A percentile compares a stretch with the other conserved stretches of the same genome.
Evolutionary conservation across 1,140 invertebrate genomes (phyloP).

Genomic region (Anthonomus grandis): DNA sequence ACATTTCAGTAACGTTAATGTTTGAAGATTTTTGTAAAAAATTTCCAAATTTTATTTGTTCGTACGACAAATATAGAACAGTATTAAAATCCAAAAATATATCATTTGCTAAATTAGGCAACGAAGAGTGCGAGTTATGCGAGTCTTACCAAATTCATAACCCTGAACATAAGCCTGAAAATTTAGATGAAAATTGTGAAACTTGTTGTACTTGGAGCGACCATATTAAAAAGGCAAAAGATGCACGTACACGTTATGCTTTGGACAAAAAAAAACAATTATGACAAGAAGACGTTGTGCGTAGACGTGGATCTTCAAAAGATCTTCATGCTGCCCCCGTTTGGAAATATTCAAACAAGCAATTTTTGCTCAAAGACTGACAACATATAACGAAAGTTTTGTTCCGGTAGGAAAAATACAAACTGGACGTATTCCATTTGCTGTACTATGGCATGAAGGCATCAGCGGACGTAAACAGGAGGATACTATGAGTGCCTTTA

Average conservation of each 20-base stretch:
- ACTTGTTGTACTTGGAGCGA: neutral
- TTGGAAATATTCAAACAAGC: conserved; percentile 4
- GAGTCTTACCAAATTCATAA: conserved; percentile 5
- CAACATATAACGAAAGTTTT: neutral
- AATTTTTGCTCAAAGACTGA: conserved; percentile 1
- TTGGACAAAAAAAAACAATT: neutral
- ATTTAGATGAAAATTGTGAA: conserved; percentile 1
- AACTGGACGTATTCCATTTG: neutral
- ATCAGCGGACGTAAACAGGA: neutral
- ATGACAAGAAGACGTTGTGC: neutral
- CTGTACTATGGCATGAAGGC: neutral
- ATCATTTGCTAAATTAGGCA: conserved; percentile 6
- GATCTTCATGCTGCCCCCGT: neutral
- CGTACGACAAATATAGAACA: too few species aligned
- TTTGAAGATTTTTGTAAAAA: neutral
- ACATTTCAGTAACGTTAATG: neutral
- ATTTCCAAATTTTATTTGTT: too few species aligned
- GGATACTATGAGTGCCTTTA: neutral
- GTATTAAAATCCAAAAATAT: too few species aligned
- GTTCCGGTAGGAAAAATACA: too few species aligned
- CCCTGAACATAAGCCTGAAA: conserved; percentile 1
- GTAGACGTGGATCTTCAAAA: conserved; percentile 3
- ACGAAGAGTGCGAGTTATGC: conserved; percentile 9
- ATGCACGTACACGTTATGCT: too few species aligned
- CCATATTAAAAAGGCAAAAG: conserved; percentile 1